Evolutionary conservation across 1,140 invertebrate species (phyloP).

Genomic region (Mercenaria mercenaria): DNA sequence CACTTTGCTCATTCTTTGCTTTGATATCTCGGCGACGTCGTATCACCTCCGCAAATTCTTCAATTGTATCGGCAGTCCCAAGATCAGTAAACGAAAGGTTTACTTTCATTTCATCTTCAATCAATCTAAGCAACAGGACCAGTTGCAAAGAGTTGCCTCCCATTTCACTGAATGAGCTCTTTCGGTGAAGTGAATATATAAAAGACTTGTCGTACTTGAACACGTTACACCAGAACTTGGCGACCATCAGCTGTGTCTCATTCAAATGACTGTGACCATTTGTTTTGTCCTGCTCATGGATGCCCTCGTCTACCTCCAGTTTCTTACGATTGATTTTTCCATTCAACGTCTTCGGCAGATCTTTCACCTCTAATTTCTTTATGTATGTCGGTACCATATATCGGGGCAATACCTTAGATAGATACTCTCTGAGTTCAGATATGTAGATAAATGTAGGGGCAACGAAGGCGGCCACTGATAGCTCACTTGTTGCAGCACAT

Average conservation of each 20-base stretch:
- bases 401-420: constrained; percentile 71
- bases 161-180: constrained; percentile 74
- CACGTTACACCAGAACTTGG: constrained; percentile 71
- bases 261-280: constrained; percentile 72
- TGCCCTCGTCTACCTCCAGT: constrained; percentile 70
- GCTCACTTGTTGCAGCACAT: constrained; percentile 63
- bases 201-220: constrained; percentile 67
- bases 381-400: constrained; percentile 78
- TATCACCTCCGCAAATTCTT: constrained; percentile 75
- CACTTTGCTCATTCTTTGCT: constrained; percentile 35
- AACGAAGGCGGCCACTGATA: constrained; percentile 72
- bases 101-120: constrained; percentile 70
- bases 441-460: constrained; percentile 71
- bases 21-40: constrained; percentile 66
- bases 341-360: constrained; percentile 74
- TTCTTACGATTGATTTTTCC: constrained; percentile 76
- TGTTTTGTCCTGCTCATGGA: constrained; percentile 64
- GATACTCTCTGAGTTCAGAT: constrained; percentile 73
- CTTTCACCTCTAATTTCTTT: constrained; percentile 67
- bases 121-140: constrained; percentile 68
- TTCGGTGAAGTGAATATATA: constrained; percentile 67
- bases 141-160: constrained; percentile 77
- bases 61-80: constrained; percentile 74
- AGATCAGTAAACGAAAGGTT: constrained; percentile 74
- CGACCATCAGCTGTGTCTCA: constrained; percentile 71